These are phyloP conservation scores for Trinorchestia longiramus DNA, from an alignment of 1,140 invertebrate species.

Conservation along the genomic window DNA sequence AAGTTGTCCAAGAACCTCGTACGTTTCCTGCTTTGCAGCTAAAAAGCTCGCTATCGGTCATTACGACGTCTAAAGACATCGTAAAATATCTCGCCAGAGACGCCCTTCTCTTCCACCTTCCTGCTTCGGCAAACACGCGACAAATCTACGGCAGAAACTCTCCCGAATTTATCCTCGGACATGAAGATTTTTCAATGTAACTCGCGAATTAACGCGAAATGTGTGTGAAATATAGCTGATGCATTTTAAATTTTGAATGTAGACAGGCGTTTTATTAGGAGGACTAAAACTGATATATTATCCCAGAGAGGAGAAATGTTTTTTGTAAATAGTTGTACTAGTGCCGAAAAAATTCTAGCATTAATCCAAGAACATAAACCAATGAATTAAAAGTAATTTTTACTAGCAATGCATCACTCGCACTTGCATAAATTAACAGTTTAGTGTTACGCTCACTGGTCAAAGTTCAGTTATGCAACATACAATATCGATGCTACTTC, in stretches of 20 bases:
- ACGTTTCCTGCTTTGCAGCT: slow-evolving; percentile 43
- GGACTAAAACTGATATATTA: background rate
- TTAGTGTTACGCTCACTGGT: too few species aligned
- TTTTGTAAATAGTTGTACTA: background rate
- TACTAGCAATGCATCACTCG: background rate
- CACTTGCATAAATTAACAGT: too few species aligned
- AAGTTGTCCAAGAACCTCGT: slow-evolving; percentile 44
- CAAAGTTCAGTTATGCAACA: background rate
- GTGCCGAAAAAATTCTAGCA: background rate
- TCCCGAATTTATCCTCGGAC: background rate
- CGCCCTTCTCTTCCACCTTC: slow-evolving; percentile 41
- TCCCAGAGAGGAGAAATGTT: background rate
- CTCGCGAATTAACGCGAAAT: background rate
- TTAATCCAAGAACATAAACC: background rate
- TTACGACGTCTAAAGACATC: slow-evolving; percentile 51
- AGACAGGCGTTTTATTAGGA: background rate
- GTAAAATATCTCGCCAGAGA: slow-evolving; percentile 48
- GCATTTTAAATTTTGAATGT: background rate
- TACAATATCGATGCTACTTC: background rate
- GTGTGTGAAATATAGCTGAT: background rate
- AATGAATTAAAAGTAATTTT: background rate
- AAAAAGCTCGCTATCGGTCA: slow-evolving; percentile 53
- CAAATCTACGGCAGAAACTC: slow-evolving; percentile 45
- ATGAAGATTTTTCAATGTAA: slow-evolving; percentile 1
- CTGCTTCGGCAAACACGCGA: slow-evolving; percentile 50